Evolutionary conservation across 2,113 vertebrate species (phyloP), one percentile per base, ranked within the genome.

Genomic region (Grammomys surdaster): DNA sequence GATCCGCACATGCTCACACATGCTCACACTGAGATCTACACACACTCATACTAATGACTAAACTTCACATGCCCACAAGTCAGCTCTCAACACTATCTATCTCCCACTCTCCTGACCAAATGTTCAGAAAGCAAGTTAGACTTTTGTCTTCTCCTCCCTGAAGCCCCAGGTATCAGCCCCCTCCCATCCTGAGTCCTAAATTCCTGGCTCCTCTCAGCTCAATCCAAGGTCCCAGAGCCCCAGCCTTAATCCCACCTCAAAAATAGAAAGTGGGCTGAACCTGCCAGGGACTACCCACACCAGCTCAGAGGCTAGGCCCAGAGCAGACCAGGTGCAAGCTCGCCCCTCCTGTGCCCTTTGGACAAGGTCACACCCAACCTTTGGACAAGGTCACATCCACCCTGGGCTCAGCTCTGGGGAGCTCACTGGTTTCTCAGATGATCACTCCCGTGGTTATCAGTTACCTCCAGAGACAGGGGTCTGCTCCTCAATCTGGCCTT

Each of bases 341-440:
- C 70, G 7, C 20, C 1, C 54, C 43, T 56, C 28, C 36, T 4
- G 10, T 51, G 20, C 40, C n/a, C 4, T 10, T 28, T 19, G 24
- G 8, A 46, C 54, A 48, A 33, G 51, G 8, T 5, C 36, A 78
- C 11, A 31, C 72, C 31, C 26, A 10, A 2, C 3, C 2, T 7
- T 33, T 22, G 24, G 11, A 46, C n/a, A 46, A 33, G 51, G 8
- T 7, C 36, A 77, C 11, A 36, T 51, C 31, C 22, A 12, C 3
- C 5, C 2, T 8, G n/a, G 60, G 84, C 33, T 88, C 3, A 5
- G 89, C 72, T 9, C 56, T 40, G 9, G 12, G 7, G 73, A 33
- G 1, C 4, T 51, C 31, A 48, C 58, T 19, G 6, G 28, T 1
- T 26, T 76, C 58, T 60, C 7, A 48, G 17, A 10, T 0, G 0